Conservation (phyloP, 2,113 vertebrate genomes). For the Perognathus longimembris region DNA sequence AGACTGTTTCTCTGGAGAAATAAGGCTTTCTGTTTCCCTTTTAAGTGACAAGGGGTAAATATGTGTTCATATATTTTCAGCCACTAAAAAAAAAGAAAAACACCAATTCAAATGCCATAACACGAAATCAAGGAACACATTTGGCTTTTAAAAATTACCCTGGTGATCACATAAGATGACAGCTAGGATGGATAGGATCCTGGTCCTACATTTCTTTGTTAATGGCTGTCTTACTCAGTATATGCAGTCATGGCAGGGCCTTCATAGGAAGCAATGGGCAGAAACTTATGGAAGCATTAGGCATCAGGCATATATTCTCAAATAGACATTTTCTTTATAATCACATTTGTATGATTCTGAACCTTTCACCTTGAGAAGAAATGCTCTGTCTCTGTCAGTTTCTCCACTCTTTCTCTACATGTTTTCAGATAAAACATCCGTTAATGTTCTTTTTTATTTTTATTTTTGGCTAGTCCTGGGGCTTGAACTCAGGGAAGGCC, state of each 20-base stretch:
- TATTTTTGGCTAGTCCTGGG: no score
- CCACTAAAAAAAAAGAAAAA: constrained; percentile 50
- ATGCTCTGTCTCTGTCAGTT: not conserved
- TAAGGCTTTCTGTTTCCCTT: constrained; percentile 40
- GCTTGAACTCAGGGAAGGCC: no score
- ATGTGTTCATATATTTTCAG: constrained; percentile 54
- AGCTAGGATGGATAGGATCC: constrained; percentile 24
- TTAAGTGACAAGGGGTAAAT: constrained; percentile 64
- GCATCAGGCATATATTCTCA: not conserved
- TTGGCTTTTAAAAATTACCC: constrained; percentile 55
- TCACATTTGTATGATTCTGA: not conserved
- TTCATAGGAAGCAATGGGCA: not conserved
- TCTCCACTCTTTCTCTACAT: not conserved
- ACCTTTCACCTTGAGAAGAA: not conserved
- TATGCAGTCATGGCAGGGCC: not conserved
- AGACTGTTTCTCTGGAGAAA: constrained; percentile 63
- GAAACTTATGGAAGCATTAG: not conserved
- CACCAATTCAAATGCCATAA: constrained; percentile 47
- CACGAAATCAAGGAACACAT: constrained; percentile 51
- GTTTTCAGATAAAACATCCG: not conserved
- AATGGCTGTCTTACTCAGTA: not conserved
- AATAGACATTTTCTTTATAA: not conserved
- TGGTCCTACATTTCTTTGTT: not conserved
- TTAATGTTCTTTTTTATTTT: not conserved
- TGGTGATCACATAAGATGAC: constrained; percentile 24